A percentile compares a stretch with the other conserved stretches of the same genome.
Evolutionary conservation across 2,888 invertebrate genomes (phyloP).

Genomic region (Arge pagana): DNA sequence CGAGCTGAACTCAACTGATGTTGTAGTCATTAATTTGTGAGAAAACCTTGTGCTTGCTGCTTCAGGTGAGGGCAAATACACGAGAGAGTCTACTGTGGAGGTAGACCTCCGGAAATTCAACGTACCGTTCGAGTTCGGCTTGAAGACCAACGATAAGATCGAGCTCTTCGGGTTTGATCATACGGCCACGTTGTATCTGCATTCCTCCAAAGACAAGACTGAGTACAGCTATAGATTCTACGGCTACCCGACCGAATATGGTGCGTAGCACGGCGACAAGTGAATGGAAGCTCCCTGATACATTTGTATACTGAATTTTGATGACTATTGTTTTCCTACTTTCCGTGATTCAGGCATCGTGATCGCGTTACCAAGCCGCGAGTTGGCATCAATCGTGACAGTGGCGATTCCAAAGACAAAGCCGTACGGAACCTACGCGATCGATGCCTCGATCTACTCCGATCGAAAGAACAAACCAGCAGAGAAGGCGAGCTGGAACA

Average conservation of each 20-base stretch:
- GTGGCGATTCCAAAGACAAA: conserved; percentile 50
- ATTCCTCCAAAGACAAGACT: conserved; percentile 66
- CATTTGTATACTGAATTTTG: background rate
- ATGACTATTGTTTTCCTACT: background rate
- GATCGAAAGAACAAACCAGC: conserved; percentile 74
- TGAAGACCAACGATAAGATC: conserved; percentile 68
- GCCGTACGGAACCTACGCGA: conserved; percentile 64
- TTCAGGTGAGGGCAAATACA: too few relatives aligned
- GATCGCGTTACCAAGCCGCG: conserved; percentile 70
- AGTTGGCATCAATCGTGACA: conserved; percentile 66
- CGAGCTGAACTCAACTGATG: too few relatives aligned
- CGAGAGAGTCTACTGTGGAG: conserved; percentile 66
- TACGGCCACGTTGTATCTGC: conserved; percentile 73
- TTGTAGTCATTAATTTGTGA: too few relatives aligned
- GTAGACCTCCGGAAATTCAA: conserved; percentile 77
- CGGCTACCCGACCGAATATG: conserved; percentile 67
- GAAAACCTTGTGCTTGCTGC: too few relatives aligned
- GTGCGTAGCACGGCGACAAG: conserved; percentile 58
- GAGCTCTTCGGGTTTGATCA: conserved; percentile 68
- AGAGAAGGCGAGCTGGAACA: conserved; percentile 66
- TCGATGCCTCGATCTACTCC: conserved; percentile 69
- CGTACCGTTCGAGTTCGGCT: conserved; percentile 74
- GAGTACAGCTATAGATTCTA: conserved; percentile 75
- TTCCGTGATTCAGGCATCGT: conserved; percentile 62
- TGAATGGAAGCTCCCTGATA: background rate